Base-by-base conservation (phyloP, 2,797 vertebrate genomes). In the Squalus acanthias region DNA sequence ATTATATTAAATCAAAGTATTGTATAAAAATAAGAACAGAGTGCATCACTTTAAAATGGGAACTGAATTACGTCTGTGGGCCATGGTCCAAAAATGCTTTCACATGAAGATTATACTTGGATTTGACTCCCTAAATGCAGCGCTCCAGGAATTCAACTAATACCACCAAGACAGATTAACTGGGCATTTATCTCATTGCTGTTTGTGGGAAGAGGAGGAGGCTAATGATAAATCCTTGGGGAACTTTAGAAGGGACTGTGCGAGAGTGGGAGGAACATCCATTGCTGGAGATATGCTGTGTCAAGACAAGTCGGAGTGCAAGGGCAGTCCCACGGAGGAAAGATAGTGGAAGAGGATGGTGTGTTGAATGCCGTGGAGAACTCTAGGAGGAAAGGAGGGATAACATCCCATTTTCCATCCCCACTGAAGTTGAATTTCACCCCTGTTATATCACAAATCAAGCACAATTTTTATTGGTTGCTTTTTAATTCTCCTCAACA, bases 271-370 rank as follows among this genome's bases (percentile, higher is more conserved):
- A 82, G n/a, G n/a, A 82, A 12, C 13, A 39, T 15, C 76, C 15
- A 82, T 82, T 82, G 76, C n/a, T 82, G 76, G n/a, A 39, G n/a
- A 17, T n/a, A 91, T 63, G 29, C 5, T n/a, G 29, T 60, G n/a
- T 7, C 24, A 57, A 53, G 9, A 26, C n/a, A 20, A 33, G 33
- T 22, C 20, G 17, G 60, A 39, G 3, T 67, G 89, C 33, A 92
- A 22, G 60, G 89, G 29, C 22, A 39, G 20, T 33, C 6, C 89
- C 33, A 20, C 5, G 12, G 60, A 39, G 57, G 60, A 65, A 92
- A 63, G 15, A n/a, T 0, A 92, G 8, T 65, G 89, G 60, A 63
- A 92, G 60, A 39, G 60, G 98, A 98, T 98, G 98, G 98, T 98
- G 10, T 39, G n/a, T 39, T 20, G 0, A 17, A 39, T 82, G 13